A percentile compares a stretch with the other conserved stretches of the same genome.
Evolutionary conservation across 2,797 vertebrate genomes (phyloP).

Genomic region (Nannoperca australis): DNA sequence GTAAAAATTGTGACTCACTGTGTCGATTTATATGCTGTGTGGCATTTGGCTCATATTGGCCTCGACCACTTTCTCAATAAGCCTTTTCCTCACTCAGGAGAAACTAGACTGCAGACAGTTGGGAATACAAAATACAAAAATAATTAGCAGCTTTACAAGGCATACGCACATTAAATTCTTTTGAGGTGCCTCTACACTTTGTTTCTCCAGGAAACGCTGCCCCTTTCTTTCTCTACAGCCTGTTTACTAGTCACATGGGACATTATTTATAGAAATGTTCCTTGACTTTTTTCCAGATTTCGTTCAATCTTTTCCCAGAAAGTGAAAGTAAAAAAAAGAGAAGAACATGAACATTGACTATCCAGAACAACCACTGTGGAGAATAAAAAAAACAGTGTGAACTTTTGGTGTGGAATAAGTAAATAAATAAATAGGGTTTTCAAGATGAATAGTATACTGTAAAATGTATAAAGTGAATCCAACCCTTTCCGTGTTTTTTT

Average conservation of each 20-base stretch:
- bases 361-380: background rate
- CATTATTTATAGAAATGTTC: conserved; percentile 39
- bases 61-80: background rate
- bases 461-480: too few species aligned
- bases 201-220: conserved; percentile 20
- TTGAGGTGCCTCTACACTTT: background rate
- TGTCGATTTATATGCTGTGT: background rate
- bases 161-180: background rate
- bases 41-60: background rate
- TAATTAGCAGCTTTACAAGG: background rate
- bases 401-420: too few species aligned
- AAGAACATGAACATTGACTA: background rate
- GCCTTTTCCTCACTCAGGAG: background rate
- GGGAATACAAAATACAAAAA: background rate
- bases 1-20: background rate
- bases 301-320: conserved; percentile 16
- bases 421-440: too few species aligned
- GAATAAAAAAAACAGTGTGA: background rate
- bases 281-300: conserved; percentile 22
- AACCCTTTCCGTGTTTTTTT: too few species aligned
- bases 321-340: background rate
- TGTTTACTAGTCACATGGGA: conserved; percentile 15
- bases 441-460: too few species aligned
- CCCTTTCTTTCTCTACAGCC: conserved; percentile 11
- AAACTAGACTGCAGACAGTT: background rate